These are phyloP conservation scores for Pedionomus torquatus DNA, from an alignment of 2,113 vertebrate species.

Conservation along the genomic window DNA sequence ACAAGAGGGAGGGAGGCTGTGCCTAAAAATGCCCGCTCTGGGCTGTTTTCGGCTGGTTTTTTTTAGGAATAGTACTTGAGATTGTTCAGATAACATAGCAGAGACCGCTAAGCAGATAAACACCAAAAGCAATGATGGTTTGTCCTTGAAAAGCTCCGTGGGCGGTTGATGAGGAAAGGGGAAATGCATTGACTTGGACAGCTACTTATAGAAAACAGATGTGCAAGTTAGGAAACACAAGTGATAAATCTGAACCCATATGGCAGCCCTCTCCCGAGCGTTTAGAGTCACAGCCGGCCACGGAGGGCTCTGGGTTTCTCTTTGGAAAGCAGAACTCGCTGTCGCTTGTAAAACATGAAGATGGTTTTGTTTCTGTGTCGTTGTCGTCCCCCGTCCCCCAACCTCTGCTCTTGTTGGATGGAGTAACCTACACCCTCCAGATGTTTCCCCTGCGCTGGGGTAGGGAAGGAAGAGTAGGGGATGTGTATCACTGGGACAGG, in stretches of 20 bases:
- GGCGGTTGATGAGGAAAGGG: not conserved
- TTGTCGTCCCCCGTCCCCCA: not conserved
- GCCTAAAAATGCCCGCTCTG: not conserved
- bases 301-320: not conserved
- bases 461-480: not conserved
- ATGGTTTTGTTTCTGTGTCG: not conserved
- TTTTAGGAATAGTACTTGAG: not conserved
- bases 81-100: not conserved
- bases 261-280: not conserved
- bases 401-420: not conserved
- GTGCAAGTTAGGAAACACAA: not conserved
- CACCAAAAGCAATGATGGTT: not conserved
- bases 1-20: not conserved
- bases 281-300: not conserved
- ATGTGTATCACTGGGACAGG: not conserved
- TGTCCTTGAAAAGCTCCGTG: not conserved
- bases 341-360: not conserved
- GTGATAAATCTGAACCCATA: not conserved
- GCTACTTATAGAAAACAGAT: conserved; percentile 61
- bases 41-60: not conserved
- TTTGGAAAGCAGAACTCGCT: not conserved
- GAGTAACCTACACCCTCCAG: not conserved
- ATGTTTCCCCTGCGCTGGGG: not conserved
- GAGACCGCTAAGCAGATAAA: not conserved
- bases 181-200: conserved; percentile 55